These are phyloP conservation scores for Pycnomerus fuliginosus DNA, from an alignment of 2,888 invertebrate species.

Conservation along the genomic window DNA sequence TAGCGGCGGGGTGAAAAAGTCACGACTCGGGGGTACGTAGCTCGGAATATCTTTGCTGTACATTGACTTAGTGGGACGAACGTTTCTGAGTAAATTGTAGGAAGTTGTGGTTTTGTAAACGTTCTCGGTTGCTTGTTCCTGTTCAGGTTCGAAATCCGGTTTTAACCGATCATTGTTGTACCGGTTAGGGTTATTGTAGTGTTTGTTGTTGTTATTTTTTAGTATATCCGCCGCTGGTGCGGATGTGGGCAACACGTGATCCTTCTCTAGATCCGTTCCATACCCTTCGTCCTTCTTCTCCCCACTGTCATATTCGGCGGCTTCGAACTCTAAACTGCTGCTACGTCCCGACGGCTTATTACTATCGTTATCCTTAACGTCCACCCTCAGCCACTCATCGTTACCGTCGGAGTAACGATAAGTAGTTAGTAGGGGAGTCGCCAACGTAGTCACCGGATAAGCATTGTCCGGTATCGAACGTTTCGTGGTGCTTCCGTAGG, in stretches of 20 bases:
- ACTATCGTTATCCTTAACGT: slow-evolving; percentile 43
- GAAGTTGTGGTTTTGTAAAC: slow-evolving; percentile 49
- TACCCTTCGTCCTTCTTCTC: slow-evolving; percentile 53
- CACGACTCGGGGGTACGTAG: slow-evolving; percentile 78
- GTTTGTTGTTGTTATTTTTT: slow-evolving; percentile 74
- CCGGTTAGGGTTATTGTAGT: slow-evolving; percentile 71
- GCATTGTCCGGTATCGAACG: slow-evolving; percentile 66
- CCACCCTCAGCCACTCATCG: slow-evolving; percentile 51
- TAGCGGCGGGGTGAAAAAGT: slow-evolving; percentile 76
- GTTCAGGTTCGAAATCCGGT: slow-evolving; percentile 42
- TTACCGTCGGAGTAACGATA: slow-evolving; percentile 53
- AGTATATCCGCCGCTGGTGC: slow-evolving; percentile 77
- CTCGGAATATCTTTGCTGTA: slow-evolving; percentile 73
- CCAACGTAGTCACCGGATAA: slow-evolving; percentile 62
- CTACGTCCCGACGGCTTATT: slow-evolving; percentile 9
- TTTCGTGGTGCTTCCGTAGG: slow-evolving; percentile 69
- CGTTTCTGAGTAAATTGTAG: slow-evolving; percentile 62
- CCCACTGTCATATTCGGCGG: slow-evolving; percentile 32
- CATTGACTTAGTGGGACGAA: slow-evolving; percentile 61
- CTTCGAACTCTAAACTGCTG: slow-evolving; percentile 14
- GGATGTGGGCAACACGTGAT: slow-evolving; percentile 72
- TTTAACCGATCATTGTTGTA: slow-evolving; percentile 54
- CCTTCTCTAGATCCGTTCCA: slow-evolving; percentile 70
- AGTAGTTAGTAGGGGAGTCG: slow-evolving; percentile 63
- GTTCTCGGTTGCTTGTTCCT: slow-evolving; percentile 47